These are phyloP conservation scores for Nothoprocta pentlandii DNA, from an alignment of 2,113 vertebrate species.

Conservation along the genomic window DNA sequence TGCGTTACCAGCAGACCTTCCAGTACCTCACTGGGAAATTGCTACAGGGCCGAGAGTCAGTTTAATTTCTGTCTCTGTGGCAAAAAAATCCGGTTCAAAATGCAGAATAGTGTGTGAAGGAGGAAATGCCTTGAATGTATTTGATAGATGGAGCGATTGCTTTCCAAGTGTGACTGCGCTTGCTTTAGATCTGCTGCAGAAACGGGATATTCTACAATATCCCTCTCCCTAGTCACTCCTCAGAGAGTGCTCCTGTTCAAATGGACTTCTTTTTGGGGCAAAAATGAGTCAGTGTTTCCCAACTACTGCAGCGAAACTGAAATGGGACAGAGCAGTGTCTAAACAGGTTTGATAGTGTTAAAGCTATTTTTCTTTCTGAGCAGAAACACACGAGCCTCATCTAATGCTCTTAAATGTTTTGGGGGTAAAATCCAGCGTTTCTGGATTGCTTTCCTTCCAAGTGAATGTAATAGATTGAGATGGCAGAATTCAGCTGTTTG, in stretches of 20 bases:
- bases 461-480: constrained; percentile 65
- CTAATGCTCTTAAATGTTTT: constrained; percentile 56
- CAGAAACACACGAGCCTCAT: constrained; percentile 57
- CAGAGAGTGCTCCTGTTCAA: not conserved
- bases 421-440: constrained; percentile 58
- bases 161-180: not conserved
- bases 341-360: not conserved
- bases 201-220: accelerated
- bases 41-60: not conserved
- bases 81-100: not conserved
- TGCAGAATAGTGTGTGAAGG: not conserved
- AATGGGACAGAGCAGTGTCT: not conserved
- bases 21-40: accelerated
- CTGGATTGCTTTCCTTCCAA: constrained; percentile 57
- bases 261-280: not conserved
- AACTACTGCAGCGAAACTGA: not conserved
- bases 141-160: not conserved
- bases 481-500: constrained; percentile 73
- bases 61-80: not conserved
- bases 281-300: not conserved
- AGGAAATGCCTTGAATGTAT: constrained; percentile 48
- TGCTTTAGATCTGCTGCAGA: not conserved
- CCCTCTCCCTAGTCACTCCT: not conserved
- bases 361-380: not conserved
- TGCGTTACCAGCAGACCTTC: not conserved